Conservation (phyloP, 2,888 invertebrate genomes). For the Polia nebulosa region DNA sequence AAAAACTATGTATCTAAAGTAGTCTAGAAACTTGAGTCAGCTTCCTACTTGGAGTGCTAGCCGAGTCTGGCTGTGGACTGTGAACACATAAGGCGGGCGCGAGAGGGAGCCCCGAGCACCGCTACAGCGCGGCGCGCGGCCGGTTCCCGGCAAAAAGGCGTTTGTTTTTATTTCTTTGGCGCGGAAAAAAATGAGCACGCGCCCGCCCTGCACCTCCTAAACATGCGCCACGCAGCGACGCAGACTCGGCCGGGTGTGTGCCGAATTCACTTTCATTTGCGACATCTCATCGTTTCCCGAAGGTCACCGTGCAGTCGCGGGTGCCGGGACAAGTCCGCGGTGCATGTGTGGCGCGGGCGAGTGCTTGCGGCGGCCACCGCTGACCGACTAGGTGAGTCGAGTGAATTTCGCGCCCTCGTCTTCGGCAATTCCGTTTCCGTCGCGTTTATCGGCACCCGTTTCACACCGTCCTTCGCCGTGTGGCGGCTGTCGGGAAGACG, state of each 20-base stretch:
- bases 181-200: constrained; percentile 89
- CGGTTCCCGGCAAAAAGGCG: constrained; percentile 88
- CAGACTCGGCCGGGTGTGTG: constrained; percentile 89
- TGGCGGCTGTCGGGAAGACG: constrained; percentile 79
- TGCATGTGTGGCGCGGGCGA: constrained; percentile 81
- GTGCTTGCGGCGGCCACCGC: constrained; percentile 86
- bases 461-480: constrained; percentile 83
- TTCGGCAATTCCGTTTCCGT: constrained; percentile 81
- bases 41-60: constrained; percentile 14
- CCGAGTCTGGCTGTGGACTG: constrained; percentile 31
- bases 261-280: constrained; percentile 91
- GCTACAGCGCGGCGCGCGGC: constrained; percentile 72
- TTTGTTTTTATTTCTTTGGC: constrained; percentile 91
- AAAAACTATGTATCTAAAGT: constrained; percentile 36
- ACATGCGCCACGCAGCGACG: constrained; percentile 92
- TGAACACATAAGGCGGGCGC: constrained; percentile 31
- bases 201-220: constrained; percentile 91
- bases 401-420: constrained; percentile 84
- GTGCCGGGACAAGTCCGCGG: constrained; percentile 71
- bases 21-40: constrained; percentile 24
- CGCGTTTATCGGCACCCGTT: constrained; percentile 86
- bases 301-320: constrained; percentile 88
- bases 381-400: constrained; percentile 88
- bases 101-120: constrained; percentile 59
- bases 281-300: constrained; percentile 89